Percentiles rank a stretch among this genome's conserved stretches.
Conservation (phyloP, 2,797 vertebrate species). For the Pelochelys cantorii region DNA sequence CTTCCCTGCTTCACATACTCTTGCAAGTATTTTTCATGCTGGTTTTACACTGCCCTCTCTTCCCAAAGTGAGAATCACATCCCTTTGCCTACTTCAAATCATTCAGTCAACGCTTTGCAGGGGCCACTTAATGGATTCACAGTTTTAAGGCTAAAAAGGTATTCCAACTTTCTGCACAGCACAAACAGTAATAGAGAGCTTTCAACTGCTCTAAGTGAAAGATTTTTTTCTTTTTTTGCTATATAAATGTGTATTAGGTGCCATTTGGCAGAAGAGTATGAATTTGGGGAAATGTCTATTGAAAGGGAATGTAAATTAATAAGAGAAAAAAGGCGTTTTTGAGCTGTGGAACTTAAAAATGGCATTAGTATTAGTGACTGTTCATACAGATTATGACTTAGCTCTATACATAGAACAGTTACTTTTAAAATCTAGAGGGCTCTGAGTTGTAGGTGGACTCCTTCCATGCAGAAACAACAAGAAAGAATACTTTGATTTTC, state of each 20-base stretch:
- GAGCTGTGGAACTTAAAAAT: background rate
- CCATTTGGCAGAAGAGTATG: background rate
- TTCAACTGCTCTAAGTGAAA: background rate
- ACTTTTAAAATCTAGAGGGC: constrained; percentile 16
- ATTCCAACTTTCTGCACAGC: background rate
- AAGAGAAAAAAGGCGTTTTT: background rate
- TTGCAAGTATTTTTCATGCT: background rate
- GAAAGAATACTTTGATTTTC: background rate
- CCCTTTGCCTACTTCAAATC: background rate
- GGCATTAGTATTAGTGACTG: background rate
- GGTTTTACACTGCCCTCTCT: background rate
- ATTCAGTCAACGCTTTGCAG: background rate
- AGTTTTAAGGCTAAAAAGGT: background rate
- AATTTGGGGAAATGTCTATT: background rate
- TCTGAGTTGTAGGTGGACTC: constrained; percentile 15
- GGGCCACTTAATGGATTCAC: background rate
- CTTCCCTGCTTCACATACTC: background rate
- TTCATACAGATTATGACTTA: constrained; percentile 28
- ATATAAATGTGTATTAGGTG: background rate
- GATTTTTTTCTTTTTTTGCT: background rate
- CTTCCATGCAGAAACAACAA: background rate
- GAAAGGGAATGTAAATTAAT: background rate
- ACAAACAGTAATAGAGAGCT: background rate
- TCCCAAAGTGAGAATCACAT: background rate
- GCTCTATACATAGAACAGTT: background rate